Conservation (phyloP, 2,113 vertebrate genomes). For the Scortum barcoo region DNA sequence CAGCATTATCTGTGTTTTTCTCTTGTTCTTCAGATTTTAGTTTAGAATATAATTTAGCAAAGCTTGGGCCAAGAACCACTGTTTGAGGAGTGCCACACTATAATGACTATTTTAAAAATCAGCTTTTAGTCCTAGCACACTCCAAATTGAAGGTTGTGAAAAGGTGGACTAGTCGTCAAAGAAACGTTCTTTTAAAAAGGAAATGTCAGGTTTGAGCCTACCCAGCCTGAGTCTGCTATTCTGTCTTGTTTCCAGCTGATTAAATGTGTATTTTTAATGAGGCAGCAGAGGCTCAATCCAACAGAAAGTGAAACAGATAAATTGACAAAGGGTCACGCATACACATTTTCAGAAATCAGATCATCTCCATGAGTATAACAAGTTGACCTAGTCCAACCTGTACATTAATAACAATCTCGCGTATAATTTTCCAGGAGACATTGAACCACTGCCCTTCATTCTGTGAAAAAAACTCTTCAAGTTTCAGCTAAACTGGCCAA, state of each 20-base stretch:
- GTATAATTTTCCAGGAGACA: constrained; percentile 30
- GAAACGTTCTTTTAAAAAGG: background rate
- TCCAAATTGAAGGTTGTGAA: background rate
- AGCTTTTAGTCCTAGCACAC: background rate
- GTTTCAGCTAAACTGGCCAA: constrained; percentile 31
- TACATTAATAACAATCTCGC: constrained; percentile 38
- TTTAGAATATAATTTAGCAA: background rate
- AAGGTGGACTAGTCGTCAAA: background rate
- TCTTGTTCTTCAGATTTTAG: background rate
- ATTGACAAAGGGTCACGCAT: constrained; percentile 7
- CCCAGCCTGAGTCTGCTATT: background rate
- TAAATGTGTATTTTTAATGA: constrained; percentile 13
- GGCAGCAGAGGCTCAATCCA: background rate
- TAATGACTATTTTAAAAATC: background rate
- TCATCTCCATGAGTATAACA: constrained; percentile 17
- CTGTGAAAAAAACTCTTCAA: constrained; percentile 29
- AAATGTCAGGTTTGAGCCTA: background rate
- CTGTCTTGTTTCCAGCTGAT: background rate
- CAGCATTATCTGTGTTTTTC: no score
- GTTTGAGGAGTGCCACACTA: background rate
- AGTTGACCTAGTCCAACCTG: background rate
- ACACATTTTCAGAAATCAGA: constrained; percentile 9
- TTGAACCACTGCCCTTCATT: constrained; percentile 36
- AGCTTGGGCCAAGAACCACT: background rate
- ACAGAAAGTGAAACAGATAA: background rate